These are phyloP conservation scores for Brachionus manjavacas DNA, from an alignment of 1,140 invertebrate species.

Conservation along the genomic window DNA sequence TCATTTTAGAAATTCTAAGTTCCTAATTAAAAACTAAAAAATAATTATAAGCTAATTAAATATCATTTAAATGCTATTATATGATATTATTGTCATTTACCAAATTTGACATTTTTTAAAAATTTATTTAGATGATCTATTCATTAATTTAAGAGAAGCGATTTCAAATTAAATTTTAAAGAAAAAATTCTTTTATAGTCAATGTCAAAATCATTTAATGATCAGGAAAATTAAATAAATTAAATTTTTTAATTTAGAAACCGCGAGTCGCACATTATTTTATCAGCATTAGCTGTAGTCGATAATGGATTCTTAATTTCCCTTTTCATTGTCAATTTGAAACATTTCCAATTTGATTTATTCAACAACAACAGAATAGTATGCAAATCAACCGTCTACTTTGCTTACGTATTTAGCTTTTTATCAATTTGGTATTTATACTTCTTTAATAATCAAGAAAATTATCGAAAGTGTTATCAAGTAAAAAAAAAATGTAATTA, in stretches of 20 bases:
- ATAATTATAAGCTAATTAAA: too few relatives aligned
- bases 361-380: neutral
- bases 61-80: too few relatives aligned
- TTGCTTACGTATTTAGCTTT: constrained; percentile 7
- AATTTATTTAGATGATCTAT: too few relatives aligned
- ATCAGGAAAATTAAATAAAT: neutral
- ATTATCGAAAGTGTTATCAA: too few relatives aligned
- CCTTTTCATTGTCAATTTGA: constrained; percentile 10
- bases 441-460: too few relatives aligned
- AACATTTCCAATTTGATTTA: neutral
- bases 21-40: too few relatives aligned
- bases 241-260: neutral
- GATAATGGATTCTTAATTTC: constrained; percentile 35
- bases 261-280: neutral
- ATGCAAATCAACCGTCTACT: constrained; percentile 19
- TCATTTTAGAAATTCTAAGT: too few relatives aligned
- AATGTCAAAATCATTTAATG: too few relatives aligned
- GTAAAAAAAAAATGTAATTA: too few relatives aligned
- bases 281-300: constrained; percentile 4
- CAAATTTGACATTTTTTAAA: too few relatives aligned
- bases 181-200: neutral
- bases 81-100: too few relatives aligned
- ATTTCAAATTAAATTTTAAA: neutral
- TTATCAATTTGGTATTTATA: constrained; percentile 21
- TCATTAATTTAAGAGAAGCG: neutral